phyloP scores from a whole-genome alignment of 2,797 vertebrate genomes.

The Arvicola amphibius region DNA sequence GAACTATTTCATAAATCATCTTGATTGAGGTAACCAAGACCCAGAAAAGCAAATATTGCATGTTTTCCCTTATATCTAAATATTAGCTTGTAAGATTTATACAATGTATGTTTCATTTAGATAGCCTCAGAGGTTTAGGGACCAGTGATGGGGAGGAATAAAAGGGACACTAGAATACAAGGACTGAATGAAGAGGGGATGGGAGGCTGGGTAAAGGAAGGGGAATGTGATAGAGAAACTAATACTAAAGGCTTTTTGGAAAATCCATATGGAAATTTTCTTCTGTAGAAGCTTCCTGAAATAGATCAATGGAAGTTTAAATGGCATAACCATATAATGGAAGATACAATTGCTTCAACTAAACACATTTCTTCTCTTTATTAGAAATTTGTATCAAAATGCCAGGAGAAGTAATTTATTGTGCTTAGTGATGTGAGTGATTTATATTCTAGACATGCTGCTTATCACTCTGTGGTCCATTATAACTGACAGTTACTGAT shows the following conservation, averaged over 20 bases:
- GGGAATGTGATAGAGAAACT: neutral
- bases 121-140: neutral
- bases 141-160: neutral
- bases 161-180: neutral
- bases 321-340: neutral
- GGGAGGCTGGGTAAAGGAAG: neutral
- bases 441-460: conserved; percentile 49
- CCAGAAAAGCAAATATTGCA: neutral
- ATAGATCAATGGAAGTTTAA: neutral
- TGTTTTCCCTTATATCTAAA: neutral
- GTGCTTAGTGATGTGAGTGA: conserved; percentile 25
- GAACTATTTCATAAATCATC: neutral
- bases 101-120: neutral
- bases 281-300: neutral
- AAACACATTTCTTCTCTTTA: conserved; percentile 28
- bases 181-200: neutral
- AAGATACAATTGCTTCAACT: neutral
- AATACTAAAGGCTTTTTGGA: neutral
- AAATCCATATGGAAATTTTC: neutral
- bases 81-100: neutral
- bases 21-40: neutral
- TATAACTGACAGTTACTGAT: conserved; percentile 43
- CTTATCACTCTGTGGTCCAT: neutral
- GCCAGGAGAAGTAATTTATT: conserved; percentile 26
- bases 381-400: conserved; percentile 47